Percentiles rank a stretch among this genome's conserved stretches.
phyloP scores from a whole-genome alignment of 2,888 invertebrate genomes.

The Callosobruchus maculatus region DNA sequence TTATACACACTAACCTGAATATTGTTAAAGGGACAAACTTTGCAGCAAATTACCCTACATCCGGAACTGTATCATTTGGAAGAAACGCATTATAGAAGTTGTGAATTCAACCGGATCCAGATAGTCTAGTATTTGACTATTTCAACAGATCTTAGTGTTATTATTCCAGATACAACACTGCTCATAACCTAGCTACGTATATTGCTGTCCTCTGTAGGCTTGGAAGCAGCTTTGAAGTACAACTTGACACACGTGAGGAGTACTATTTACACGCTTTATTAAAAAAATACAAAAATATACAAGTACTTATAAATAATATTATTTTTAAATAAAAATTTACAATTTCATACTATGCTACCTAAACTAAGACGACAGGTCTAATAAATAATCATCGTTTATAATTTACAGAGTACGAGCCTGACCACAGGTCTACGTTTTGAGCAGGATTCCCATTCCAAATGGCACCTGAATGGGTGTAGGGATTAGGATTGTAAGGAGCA shows the following conservation, averaged over 20 bases:
- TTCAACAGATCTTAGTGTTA: no score
- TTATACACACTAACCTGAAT: no score
- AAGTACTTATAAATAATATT: background rate
- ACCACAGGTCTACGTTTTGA: slow-evolving; percentile 66
- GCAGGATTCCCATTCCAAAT: slow-evolving; percentile 62
- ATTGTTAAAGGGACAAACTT: no score
- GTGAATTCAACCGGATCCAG: no score
- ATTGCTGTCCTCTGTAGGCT: no score
- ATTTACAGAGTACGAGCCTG: slow-evolving; percentile 75
- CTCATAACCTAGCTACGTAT: no score
- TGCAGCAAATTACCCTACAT: no score
- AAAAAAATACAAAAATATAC: background rate
- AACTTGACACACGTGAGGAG: background rate
- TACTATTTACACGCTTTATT: background rate
- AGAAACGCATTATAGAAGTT: no score
- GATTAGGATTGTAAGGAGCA: slow-evolving; percentile 11
- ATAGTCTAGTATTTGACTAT: no score
- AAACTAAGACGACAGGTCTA: background rate
- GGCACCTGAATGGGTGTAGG: slow-evolving; percentile 13
- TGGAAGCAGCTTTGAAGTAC: no score
- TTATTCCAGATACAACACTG: no score
- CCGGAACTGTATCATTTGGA: no score
- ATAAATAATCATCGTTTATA: slow-evolving; percentile 48
- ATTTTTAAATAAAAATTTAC: background rate
- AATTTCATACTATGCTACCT: background rate